These are phyloP conservation scores for Dicrostonyx torquatus DNA, from an alignment of 2,797 vertebrate species.

Conservation along the genomic window DNA sequence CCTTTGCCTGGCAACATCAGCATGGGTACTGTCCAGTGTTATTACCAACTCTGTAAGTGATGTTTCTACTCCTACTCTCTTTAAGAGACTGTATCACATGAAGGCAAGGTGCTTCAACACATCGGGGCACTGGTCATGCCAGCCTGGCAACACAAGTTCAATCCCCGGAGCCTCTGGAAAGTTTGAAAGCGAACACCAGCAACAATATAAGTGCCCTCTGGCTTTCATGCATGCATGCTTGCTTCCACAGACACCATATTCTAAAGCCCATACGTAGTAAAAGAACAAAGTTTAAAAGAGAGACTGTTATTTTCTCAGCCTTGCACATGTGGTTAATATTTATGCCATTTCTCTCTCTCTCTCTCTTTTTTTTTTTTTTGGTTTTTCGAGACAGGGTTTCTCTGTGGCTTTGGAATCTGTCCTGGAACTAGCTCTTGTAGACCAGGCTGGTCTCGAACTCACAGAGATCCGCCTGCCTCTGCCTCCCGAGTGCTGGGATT, in stretches of 20 bases:
- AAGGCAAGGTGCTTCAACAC: background rate
- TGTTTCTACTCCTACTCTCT: background rate
- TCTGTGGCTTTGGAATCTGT: no score
- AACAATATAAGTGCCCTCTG: background rate
- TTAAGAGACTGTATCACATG: background rate
- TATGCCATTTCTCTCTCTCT: background rate
- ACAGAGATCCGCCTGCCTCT: no score
- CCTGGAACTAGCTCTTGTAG: no score
- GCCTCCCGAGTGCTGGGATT: no score
- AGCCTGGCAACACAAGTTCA: background rate
- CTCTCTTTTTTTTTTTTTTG: no score
- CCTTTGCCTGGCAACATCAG: background rate
- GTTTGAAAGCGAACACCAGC: background rate
- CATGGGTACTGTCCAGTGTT: background rate
- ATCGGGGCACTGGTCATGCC: background rate
- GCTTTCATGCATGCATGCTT: fast-evolving
- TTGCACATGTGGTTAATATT: background rate
- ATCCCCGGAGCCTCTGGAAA: background rate
- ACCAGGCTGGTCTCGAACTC: no score
- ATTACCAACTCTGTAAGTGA: background rate
- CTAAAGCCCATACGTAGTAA: background rate
- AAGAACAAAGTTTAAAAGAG: background rate
- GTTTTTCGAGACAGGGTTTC: no score
- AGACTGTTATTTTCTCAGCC: conserved; percentile 21
- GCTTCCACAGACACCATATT: background rate